A percentile compares a stretch with the other conserved stretches of the same genome.
Conservation (phyloP, 2,797 vertebrate genomes). For the Tolypeutes matacus region DNA sequence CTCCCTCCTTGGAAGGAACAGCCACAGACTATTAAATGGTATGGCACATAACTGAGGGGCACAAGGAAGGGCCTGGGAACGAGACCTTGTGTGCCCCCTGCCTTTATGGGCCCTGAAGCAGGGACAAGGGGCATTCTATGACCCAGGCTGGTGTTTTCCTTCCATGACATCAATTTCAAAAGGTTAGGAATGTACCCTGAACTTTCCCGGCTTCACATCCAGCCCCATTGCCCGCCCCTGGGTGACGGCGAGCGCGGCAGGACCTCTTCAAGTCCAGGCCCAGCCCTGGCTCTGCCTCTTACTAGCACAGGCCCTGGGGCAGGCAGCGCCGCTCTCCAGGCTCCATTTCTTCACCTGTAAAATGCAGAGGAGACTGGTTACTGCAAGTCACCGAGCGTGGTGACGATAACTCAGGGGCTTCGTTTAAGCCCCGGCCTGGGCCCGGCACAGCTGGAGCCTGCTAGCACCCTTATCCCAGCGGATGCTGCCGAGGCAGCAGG, state of each 20-base stretch:
- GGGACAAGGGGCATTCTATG: not conserved
- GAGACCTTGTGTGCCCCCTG: not conserved
- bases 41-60: accelerated
- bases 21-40: accelerated
- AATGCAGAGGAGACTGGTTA: accelerated
- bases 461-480: accelerated
- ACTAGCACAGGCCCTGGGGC: not conserved
- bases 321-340: not conserved
- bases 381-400: accelerated
- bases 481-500: accelerated
- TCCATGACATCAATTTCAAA: not conserved
- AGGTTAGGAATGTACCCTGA: not conserved
- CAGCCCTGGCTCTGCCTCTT: not conserved
- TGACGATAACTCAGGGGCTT: accelerated
- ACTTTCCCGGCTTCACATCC: not conserved
- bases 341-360: accelerated
- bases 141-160: not conserved
- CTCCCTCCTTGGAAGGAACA: accelerated
- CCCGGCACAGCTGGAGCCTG: not conserved
- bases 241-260: accelerated
- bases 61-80: accelerated
- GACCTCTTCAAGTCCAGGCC: not conserved
- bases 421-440: not conserved
- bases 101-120: not conserved
- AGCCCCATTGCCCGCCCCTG: not conserved